phyloP scores from a whole-genome alignment of 2,888 invertebrate species.

The Blastobasis lacticolella region DNA sequence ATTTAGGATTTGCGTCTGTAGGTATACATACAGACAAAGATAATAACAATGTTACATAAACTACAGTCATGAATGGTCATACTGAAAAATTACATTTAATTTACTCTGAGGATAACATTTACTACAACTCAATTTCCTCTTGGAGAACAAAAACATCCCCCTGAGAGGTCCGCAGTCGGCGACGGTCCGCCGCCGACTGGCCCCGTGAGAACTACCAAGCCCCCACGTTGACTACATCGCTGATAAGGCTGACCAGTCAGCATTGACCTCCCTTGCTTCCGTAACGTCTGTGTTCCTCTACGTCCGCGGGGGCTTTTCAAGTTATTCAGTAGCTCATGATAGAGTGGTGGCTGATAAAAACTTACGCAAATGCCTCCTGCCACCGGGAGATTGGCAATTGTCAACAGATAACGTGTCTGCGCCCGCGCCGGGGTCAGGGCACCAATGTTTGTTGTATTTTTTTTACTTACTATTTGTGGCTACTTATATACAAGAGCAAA shows the following conservation, averaged over 20 bases:
- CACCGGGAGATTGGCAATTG: slow-evolving; percentile 49
- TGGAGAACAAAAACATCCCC: slow-evolving; percentile 20
- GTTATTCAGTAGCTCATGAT: slow-evolving; percentile 18
- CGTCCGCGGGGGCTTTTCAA: background rate
- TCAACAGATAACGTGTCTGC: slow-evolving; percentile 62
- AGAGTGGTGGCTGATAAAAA: slow-evolving; percentile 37
- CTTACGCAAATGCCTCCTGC: slow-evolving; percentile 67
- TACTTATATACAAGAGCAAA: too few species aligned
- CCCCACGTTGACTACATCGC: slow-evolving; percentile 49
- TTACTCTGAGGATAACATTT: too few species aligned
- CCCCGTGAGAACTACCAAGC: slow-evolving; percentile 26
- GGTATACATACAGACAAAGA: too few species aligned
- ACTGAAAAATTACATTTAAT: too few species aligned
- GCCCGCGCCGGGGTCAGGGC: slow-evolving; percentile 42
- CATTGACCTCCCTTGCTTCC: slow-evolving; percentile 21
- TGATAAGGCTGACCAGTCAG: slow-evolving; percentile 40
- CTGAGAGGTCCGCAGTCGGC: slow-evolving; percentile 44
- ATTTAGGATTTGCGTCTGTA: too few species aligned
- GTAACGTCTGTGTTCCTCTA: background rate
- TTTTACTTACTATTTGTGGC: too few species aligned
- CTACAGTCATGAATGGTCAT: too few species aligned
- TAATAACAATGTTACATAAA: too few species aligned
- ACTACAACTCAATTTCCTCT: background rate
- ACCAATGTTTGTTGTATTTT: slow-evolving; percentile 8
- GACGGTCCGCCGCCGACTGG: slow-evolving; percentile 66